Conservation (phyloP, 2,888 invertebrate genomes). For the Lycocerus yunnanus region DNA sequence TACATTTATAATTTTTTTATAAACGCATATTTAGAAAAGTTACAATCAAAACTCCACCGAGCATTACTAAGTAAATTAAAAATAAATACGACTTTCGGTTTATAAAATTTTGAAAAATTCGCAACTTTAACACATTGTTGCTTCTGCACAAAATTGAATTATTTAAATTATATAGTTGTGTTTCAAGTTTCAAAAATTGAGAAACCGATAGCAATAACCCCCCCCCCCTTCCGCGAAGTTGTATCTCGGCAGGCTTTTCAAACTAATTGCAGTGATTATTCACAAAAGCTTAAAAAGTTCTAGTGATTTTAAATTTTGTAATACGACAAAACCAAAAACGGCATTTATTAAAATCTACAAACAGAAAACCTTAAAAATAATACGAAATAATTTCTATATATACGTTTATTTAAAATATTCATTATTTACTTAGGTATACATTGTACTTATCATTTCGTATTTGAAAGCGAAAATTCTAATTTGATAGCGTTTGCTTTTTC, state of each 20-base stretch:
- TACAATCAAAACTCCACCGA: neutral
- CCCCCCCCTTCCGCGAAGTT: too few species aligned
- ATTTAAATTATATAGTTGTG: too few species aligned
- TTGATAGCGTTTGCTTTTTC: constrained; percentile 35
- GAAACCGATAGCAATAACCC: too few species aligned
- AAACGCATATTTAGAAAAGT: neutral
- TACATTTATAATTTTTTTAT: neutral
- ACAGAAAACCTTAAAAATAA: neutral
- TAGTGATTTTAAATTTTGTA: too few species aligned
- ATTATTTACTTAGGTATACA: neutral
- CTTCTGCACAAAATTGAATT: too few species aligned
- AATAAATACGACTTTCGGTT: too few species aligned
- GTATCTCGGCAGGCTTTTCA: too few species aligned
- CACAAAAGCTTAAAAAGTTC: too few species aligned
- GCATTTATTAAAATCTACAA: neutral
- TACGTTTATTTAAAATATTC: neutral
- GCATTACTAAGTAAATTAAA: neutral
- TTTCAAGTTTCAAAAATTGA: too few species aligned
- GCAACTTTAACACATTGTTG: too few species aligned
- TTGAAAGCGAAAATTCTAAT: constrained; percentile 9
- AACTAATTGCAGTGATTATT: too few species aligned
- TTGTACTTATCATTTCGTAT: neutral
- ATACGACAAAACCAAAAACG: neutral
- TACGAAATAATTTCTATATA: neutral
- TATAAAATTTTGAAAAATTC: too few species aligned